Evolutionary conservation across 2,888 invertebrate genomes (phyloP), one percentile per base, ranked within the genome.

Genomic region (Julus scanicus): DNA sequence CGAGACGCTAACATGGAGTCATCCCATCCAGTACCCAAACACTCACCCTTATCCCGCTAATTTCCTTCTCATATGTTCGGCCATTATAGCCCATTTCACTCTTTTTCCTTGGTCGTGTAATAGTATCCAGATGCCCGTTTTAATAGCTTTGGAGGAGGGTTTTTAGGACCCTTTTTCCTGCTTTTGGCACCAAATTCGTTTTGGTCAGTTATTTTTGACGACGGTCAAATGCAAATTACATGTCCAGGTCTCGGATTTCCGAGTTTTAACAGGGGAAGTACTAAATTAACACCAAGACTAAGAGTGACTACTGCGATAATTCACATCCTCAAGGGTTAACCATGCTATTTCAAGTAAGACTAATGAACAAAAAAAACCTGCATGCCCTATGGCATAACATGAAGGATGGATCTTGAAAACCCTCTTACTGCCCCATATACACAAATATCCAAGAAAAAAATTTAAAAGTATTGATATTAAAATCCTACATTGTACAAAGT

Each of bases 21-120:
- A 80, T 80, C 29, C 80, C 29, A 71, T 8, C 9, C 29, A 29
- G 29, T 63, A 29, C 29, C 80, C 80, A 13, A 37, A 80, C 80
- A 80, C 80, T 80, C 80, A 80, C 80, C 80, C 80, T 80, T 80
- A 80, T 80, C 80, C 80, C 80, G 37, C 37, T 80, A 80, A 80
- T 80, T 80, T 37, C 37, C 80, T 80, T 80, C 29, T 80, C 37
- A 37, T 37, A 80, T 80, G 80, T 37, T 80, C 37, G 37, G 37
- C 80, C 80, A 80, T 80, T 29, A 80, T 80, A 29, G 80, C 13
- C 80, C 80, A 80, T 80, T 80, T 80, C 80, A 13, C 37, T 37
- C 37, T 29, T 37, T 15, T 80, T 8, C 80, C 80, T 71, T 1
- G 37, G 29, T 13, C 80, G 29, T 80, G 80, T 80, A 80, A 80